Evolutionary conservation across 1,140 invertebrate species (phyloP), one percentile per base, ranked within the genome.

Genomic region (Diplogasteroides magnus): DNA sequence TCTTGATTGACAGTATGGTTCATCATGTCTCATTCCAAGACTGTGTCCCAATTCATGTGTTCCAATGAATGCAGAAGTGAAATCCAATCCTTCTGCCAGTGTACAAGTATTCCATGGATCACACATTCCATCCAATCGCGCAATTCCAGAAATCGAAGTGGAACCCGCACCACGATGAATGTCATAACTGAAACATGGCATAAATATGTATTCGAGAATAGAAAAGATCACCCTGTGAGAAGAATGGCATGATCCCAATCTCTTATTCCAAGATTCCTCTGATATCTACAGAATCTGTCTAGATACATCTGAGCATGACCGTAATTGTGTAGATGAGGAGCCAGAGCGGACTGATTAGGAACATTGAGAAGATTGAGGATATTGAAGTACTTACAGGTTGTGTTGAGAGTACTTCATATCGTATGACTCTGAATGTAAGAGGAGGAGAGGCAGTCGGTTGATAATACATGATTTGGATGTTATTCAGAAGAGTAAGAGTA

Each of bases 171-270:
- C 79, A 23, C 81, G 77, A 68, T 83, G 78, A 62, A 82, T 81
- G 66, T 80, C 79, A 65, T 77, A 81, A 26, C 76, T 77, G 48
- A 73, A 78, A 48, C 37, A 48, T 6, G 6, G 6, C 1, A 26
- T 56, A 62, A 55, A 27, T 63, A 69, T 69, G 26, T 63, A 31
- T 27, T 23, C 11, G 37, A 15, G 57, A 68, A 31, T 0, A 32
- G n/a, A n/a, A 14, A 19, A 6, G 58, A 57, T 31, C 67, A 68
- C 70, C 80, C 80, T 55, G 80, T 82, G 26, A 82, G 70, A 63
- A 82, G 58, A 55, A 82, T 67, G n/a, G 81, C 82, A 31, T 83
- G 81, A 64, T 82, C 80, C 81, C 81, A 82, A 57, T 83, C 82
- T 1, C 76, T 69, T 25, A 76, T 72, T 31, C 76, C 77, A 19